Percentiles rank a stretch among this genome's conserved stretches.
phyloP scores from a whole-genome alignment of 2,797 vertebrate species.

The Ispidina picta region DNA sequence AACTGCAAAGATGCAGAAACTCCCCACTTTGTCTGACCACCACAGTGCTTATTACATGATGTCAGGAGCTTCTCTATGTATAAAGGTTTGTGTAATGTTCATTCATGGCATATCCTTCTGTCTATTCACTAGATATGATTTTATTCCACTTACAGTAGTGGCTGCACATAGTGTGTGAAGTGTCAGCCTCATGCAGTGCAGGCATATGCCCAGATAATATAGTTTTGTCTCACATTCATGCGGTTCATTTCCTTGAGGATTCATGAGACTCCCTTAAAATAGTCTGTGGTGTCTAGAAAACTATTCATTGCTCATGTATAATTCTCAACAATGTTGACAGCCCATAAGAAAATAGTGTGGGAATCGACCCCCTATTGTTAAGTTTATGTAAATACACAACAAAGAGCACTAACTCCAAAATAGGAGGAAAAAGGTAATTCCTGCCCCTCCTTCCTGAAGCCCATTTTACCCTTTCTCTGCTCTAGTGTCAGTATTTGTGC shows the following conservation, averaged over 20 bases:
- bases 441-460: constrained; percentile 5
- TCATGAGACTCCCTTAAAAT: background rate
- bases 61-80: background rate
- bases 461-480: background rate
- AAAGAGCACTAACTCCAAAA: background rate
- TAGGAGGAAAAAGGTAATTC: constrained; percentile 1
- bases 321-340: background rate
- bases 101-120: background rate
- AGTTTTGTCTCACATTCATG: background rate
- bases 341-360: background rate
- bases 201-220: background rate
- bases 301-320: background rate
- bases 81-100: background rate
- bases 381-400: constrained; percentile 40
- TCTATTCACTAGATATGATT: constrained; percentile 18
- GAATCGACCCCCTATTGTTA: constrained; percentile 21
- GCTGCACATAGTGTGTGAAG: background rate
- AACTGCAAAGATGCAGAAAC: background rate
- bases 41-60: background rate
- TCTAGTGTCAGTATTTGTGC: background rate
- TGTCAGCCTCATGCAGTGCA: background rate
- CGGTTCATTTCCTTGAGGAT: constrained; percentile 24
- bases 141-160: background rate
- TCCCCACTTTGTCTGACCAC: background rate
- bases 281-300: background rate